phyloP scores from a whole-genome alignment of 2,797 vertebrate genomes.

The Periparus ater region DNA sequence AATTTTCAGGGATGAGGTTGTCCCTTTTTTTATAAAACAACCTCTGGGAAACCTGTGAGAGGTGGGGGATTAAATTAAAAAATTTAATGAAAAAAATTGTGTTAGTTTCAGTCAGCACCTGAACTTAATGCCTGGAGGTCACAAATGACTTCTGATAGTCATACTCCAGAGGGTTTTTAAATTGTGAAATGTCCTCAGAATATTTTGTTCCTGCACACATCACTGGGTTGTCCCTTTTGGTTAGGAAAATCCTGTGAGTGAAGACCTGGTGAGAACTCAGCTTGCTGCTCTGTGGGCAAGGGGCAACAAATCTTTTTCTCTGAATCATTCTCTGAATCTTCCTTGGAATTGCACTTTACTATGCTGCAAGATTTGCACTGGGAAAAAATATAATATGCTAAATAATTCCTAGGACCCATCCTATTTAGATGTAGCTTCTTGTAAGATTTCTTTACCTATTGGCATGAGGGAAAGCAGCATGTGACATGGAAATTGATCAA shows the following conservation, averaged over 20 bases:
- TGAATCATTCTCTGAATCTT: neutral
- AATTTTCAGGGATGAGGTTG: neutral
- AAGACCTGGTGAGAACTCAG: neutral
- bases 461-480: neutral
- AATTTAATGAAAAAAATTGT: neutral
- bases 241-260: neutral
- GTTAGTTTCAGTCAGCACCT: neutral
- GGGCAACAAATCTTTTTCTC: neutral
- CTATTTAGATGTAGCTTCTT: neutral
- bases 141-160: neutral
- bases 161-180: conserved; percentile 17
- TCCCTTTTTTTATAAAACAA: neutral
- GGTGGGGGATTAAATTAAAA: rapidly evolving
- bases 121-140: neutral
- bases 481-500: neutral
- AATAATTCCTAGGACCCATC: neutral
- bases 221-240: neutral
- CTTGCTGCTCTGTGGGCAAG: neutral
- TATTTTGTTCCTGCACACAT: conserved; percentile 7
- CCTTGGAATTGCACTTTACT: neutral
- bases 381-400: neutral
- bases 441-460: neutral
- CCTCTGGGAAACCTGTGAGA: neutral
- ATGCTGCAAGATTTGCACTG: neutral
- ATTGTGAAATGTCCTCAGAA: conserved; percentile 18